Evolutionary conservation across 2,888 invertebrate genomes (phyloP).

Genomic region (Daptonema setosum): DNA sequence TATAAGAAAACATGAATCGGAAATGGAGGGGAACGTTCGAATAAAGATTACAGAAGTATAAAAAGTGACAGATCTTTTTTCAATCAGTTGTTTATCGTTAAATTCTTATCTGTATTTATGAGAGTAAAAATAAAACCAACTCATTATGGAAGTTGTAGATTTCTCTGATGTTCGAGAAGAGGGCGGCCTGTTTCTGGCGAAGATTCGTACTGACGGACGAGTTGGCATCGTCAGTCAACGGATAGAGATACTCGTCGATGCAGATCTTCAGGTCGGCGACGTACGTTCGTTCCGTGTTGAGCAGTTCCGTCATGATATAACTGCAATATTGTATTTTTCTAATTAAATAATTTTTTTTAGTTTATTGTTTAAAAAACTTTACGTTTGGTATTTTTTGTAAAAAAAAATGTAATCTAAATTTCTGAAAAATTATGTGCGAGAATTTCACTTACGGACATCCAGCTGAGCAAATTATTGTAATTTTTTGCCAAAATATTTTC

Average conservation of each 20-base stretch:
- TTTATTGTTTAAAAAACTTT: background rate
- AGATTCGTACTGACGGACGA: constrained; percentile 38
- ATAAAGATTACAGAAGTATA: too few species aligned
- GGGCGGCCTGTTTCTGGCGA: constrained; percentile 61
- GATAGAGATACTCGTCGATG: constrained; percentile 36
- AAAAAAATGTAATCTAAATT: too few species aligned
- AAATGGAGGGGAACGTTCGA: too few species aligned
- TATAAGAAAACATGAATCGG: too few species aligned
- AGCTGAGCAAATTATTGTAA: too few species aligned
- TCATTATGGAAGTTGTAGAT: constrained; percentile 69
- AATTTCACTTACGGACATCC: too few species aligned
- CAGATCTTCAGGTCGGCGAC: constrained; percentile 87
- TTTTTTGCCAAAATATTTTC: too few species aligned
- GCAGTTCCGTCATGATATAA: constrained; percentile 87
- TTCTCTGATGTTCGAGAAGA: constrained; percentile 93
- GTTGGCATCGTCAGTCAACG: constrained; percentile 1
- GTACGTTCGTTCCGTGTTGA: constrained; percentile 86
- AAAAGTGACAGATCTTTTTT: too few species aligned
- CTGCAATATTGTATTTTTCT: constrained; percentile 33
- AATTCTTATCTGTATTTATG: too few species aligned
- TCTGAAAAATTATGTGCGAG: too few species aligned
- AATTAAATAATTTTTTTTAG: background rate
- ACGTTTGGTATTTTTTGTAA: too few species aligned
- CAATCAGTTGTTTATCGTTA: too few species aligned
- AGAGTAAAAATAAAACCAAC: constrained; percentile 20